A percentile compares a stretch with the other conserved stretches of the same genome.
Evolutionary conservation across 92 coral and sea anemone genomes (phyloP).

Genomic region (Epizoanthus scotinus): DNA sequence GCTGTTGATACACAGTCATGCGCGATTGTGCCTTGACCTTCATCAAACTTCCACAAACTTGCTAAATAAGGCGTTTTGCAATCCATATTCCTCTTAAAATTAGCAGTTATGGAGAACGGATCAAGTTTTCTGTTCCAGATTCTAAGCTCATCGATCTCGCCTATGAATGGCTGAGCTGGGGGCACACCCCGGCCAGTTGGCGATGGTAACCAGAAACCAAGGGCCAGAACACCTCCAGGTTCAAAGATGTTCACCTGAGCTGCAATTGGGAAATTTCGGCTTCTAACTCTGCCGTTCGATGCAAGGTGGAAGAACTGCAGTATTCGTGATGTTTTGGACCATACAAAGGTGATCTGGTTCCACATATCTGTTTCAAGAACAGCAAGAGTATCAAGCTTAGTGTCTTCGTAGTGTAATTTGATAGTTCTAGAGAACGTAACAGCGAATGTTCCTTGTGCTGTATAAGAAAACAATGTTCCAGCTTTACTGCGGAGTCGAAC

Average conservation of each 20-base stretch:
- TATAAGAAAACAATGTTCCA: constrained; percentile 61
- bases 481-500: constrained; percentile 42
- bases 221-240: constrained; percentile 67
- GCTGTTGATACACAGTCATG: constrained; percentile 61
- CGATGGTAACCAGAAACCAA: constrained; percentile 68
- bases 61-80: constrained; percentile 51
- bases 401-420: constrained; percentile 43
- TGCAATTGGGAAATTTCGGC: constrained; percentile 63
- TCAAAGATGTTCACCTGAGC: constrained; percentile 50
- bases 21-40: constrained; percentile 66
- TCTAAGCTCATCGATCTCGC: constrained; percentile 65
- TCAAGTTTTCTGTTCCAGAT: constrained; percentile 56
- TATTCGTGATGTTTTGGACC: constrained; percentile 55
- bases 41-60: constrained; percentile 64
- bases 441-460: constrained; percentile 65
- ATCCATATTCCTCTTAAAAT: constrained; percentile 34
- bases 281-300: constrained; percentile 49
- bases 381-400: constrained; percentile 49
- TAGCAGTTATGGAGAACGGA: constrained; percentile 27
- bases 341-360: constrained; percentile 59
- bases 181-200: constrained; percentile 37
- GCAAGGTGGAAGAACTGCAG: constrained; percentile 54
- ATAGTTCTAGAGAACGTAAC: constrained; percentile 47
- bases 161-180: constrained; percentile 44
- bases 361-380: constrained; percentile 47